Base-by-base conservation (phyloP, 2,888 invertebrate genomes). In the Adineta ricciae region DNA sequence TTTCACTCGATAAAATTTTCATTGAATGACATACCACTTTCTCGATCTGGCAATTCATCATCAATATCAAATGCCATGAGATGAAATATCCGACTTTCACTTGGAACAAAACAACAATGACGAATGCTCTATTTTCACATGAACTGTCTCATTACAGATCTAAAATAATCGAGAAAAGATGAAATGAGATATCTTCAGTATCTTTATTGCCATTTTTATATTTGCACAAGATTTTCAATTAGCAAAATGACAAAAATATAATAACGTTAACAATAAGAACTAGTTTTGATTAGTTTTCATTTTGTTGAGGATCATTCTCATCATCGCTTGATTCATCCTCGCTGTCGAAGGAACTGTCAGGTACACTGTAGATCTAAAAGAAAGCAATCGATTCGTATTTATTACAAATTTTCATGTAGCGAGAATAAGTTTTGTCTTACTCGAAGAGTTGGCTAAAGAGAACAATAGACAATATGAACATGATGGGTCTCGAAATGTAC, bases 21-120 rank as follows among this genome's bases (percentile, higher is more conserved):
- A 11, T 49, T 49, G 8, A 11, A 8, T 49, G 19, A 50, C 64
- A 16, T 64, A 64, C 64, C 64, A 32, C 19, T 84, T 82, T 85
- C 85, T 46, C 84, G 73, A 56, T 85, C 85, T 5, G 85, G 85
- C 36, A 85, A 56, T 38, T 85, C 78, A 50, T 85, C 83, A 52
- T 72, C 72, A 32, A 83, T 72, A 38, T 83, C 85, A 56, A 73
- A 84, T 82, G 83, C 85, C 85, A 85, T 83, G 2, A 46, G 46
- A 46, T 46, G 8, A n/a, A 24, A 41, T n/a, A 19, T n/a, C n/a
- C 32, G 32, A 5, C 27, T 64, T 21, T 52, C 24, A 24, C 21
- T 52, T 52, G 3, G 1, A n/a, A 64, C 32, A 64, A 36, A 64
- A 32, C 19, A 32, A 32, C 4, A 64, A 1, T 50, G 19, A 7